Percentiles rank a stretch among this genome's conserved stretches.
Conservation (phyloP, 2,113 vertebrate genomes). For the Urocitellus parryii region DNA sequence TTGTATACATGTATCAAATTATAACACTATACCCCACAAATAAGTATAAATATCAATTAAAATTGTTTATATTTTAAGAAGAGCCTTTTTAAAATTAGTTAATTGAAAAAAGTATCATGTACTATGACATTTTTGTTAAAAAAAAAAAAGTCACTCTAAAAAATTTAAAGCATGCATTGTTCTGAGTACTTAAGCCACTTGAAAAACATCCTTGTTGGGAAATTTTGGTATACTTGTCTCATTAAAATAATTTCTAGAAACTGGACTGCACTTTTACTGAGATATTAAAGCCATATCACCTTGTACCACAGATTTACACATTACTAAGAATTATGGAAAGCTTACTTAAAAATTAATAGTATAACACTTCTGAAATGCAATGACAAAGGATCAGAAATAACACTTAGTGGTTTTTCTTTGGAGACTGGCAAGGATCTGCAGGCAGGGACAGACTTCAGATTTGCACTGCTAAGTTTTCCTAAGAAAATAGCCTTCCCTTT, state of each 20-base stretch:
- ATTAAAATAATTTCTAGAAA: conserved; percentile 35
- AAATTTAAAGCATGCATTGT: not conserved
- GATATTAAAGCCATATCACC: not conserved
- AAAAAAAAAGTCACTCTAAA: not conserved
- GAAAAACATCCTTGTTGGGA: not conserved
- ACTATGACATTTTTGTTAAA: not conserved
- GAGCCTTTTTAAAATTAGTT: not conserved
- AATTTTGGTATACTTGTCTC: not conserved
- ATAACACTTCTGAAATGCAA: not conserved
- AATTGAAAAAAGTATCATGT: not conserved
- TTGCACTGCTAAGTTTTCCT: not conserved
- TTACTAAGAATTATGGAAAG: not conserved
- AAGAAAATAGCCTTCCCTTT: not conserved
- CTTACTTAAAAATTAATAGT: not conserved
- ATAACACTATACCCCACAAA: not conserved
- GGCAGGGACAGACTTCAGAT: not conserved
- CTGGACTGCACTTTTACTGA: not conserved
- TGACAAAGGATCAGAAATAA: not conserved
- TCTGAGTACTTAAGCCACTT: not conserved
- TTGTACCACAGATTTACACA: not conserved
- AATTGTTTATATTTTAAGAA: not conserved
- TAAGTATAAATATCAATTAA: not conserved
- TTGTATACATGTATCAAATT: not conserved
- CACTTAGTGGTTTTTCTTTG: too few relatives aligned
- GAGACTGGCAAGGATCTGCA: not conserved